Conservation (phyloP, 2,113 vertebrate species). For the Lonchura striata region DNA sequence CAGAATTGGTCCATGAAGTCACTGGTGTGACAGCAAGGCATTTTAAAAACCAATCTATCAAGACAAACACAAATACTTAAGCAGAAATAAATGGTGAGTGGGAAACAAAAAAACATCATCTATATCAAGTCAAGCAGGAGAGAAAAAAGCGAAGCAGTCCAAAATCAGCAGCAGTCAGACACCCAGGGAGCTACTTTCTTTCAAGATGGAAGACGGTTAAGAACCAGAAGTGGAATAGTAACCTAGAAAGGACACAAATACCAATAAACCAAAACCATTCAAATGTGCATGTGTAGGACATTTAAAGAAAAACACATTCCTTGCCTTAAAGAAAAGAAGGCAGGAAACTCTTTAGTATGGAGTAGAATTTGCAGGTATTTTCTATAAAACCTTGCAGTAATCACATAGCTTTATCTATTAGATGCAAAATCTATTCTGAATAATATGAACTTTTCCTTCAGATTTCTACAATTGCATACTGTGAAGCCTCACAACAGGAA, state of each 20-base stretch:
- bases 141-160: neutral
- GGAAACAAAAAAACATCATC: neutral
- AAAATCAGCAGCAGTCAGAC: neutral
- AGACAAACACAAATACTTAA: neutral
- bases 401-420: neutral
- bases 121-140: neutral
- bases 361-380: neutral
- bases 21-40: neutral
- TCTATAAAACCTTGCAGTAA: neutral
- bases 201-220: neutral
- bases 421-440: neutral
- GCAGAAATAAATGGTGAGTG: neutral
- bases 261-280: neutral
- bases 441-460: neutral
- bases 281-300: neutral
- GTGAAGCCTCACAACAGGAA: neutral
- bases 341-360: neutral
- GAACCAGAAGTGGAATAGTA: neutral
- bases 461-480: neutral
- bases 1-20: neutral
- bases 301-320: neutral
- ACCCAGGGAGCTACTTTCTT: neutral
- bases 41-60: neutral
- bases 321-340: neutral
- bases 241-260: neutral